Percentiles rank a stretch among this genome's conserved stretches.
Evolutionary conservation across 2,888 invertebrate genomes (phyloP).

Genomic region (Chymomyza caudatula): DNA sequence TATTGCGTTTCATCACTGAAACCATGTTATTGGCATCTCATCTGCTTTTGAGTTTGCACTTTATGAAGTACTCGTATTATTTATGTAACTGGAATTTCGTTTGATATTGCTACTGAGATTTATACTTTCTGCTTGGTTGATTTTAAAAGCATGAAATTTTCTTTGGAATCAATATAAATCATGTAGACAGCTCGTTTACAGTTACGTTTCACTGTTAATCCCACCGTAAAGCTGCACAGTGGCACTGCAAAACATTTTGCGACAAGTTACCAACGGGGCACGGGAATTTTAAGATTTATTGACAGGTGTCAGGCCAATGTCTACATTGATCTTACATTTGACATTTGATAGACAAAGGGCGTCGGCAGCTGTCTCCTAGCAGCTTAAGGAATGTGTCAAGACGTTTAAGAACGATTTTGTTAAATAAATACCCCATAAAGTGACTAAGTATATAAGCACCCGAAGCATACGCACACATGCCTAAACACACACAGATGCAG

Average conservation of each 20-base stretch:
- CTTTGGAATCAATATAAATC: not conserved
- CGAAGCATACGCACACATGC: not conserved
- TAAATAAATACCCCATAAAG: not conserved
- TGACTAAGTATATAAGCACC: not conserved
- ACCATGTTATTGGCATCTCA: not conserved
- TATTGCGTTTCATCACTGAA: not conserved
- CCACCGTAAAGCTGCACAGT: not conserved
- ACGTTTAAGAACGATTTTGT: not conserved
- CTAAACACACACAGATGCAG: not conserved
- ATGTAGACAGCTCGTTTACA: not conserved
- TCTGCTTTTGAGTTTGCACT: conserved; percentile 12
- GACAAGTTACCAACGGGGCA: not conserved
- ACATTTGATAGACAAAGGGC: not conserved
- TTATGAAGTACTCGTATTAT: not conserved
- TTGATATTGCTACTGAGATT: not conserved
- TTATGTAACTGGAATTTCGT: not conserved
- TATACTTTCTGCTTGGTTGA: not conserved
- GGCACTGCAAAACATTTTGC: not conserved
- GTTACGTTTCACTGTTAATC: not conserved
- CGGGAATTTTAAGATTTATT: not conserved
- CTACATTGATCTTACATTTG: not conserved
- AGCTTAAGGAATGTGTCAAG: not conserved
- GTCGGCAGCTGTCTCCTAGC: not conserved
- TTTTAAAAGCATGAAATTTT: not conserved
- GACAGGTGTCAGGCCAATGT: not conserved